These are phyloP conservation scores for Cryptoprocta ferox DNA, from an alignment of 2,797 vertebrate species.

Conservation along the genomic window DNA sequence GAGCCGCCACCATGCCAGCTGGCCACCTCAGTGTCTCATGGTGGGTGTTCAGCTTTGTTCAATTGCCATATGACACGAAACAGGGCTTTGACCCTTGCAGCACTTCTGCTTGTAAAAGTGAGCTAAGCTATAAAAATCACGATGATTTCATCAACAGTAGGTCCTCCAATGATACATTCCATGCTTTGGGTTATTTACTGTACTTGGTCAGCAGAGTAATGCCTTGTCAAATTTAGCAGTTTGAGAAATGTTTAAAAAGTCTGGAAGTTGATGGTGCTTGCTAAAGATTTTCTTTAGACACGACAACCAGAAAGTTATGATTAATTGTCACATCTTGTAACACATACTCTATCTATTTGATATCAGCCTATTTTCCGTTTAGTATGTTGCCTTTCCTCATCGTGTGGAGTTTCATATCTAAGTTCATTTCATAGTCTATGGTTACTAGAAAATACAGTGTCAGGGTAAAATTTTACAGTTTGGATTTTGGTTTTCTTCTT, in stretches of 20 bases:
- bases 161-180: conserved; percentile 74
- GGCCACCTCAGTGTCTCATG: conserved; percentile 84
- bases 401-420: not conserved
- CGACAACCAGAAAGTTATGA: not conserved
- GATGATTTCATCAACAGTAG: conserved; percentile 85
- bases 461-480: not conserved
- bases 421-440: not conserved
- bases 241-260: conserved; percentile 23
- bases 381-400: not conserved
- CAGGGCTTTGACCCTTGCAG: conserved; percentile 86
- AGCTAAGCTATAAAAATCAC: conserved; percentile 85
- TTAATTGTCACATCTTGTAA: not conserved
- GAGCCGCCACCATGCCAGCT: conserved; percentile 83
- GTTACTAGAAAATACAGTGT: not conserved
- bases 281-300: not conserved
- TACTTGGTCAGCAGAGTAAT: conserved; percentile 59
- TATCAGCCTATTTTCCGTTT: not conserved
- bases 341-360: not conserved
- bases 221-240: not conserved
- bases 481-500: not conserved
- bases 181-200: conserved; percentile 73
- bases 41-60: conserved; percentile 85
- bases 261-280: not conserved
- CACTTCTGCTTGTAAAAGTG: conserved; percentile 88
- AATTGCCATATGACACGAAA: conserved; percentile 84